Evolutionary conservation across 2,888 invertebrate genomes (phyloP).

Genomic region (Cheilosia urbana): DNA sequence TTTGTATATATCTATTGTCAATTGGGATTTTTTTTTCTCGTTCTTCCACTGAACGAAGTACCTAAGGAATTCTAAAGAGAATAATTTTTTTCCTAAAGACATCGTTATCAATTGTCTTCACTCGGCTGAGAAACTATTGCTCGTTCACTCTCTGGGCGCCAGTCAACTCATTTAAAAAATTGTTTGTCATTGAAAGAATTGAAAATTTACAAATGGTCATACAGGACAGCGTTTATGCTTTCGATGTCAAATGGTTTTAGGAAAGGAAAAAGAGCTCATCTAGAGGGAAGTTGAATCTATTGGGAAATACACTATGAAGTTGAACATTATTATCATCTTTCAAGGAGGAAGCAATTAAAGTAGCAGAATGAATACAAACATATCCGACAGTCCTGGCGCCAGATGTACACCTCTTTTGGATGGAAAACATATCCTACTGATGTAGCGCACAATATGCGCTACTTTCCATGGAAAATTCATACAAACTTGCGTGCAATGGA

Average conservation of each 20-base stretch:
- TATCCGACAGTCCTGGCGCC: too few relatives aligned
- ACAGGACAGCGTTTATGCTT: slow-evolving; percentile 21
- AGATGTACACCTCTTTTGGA: too few relatives aligned
- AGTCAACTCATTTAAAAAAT: slow-evolving; percentile 27
- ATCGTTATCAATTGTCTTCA: slow-evolving; percentile 32
- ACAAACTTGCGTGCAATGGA: too few relatives aligned
- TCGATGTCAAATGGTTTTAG: not conserved
- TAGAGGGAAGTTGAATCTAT: slow-evolving; percentile 30
- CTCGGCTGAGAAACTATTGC: slow-evolving; percentile 8
- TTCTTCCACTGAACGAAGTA: not conserved
- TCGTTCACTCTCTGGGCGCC: not conserved
- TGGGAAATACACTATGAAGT: not conserved
- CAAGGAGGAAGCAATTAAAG: too few relatives aligned
- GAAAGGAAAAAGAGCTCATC: slow-evolving; percentile 31
- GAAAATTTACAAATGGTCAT: slow-evolving; percentile 30
- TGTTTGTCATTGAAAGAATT: slow-evolving; percentile 33
- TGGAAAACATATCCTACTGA: too few relatives aligned
- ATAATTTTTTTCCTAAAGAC: slow-evolving; percentile 9
- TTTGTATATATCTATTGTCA: slow-evolving; percentile 18
- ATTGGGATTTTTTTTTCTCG: not conserved
- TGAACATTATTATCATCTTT: not conserved
- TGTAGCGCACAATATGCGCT: too few relatives aligned
- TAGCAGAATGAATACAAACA: too few relatives aligned
- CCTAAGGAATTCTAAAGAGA: slow-evolving; percentile 13
- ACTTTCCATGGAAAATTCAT: too few relatives aligned